These are phyloP conservation scores for Drosophila simulans DNA, from an alignment of 1,140 invertebrate genomes.

Conservation along the genomic window DNA sequence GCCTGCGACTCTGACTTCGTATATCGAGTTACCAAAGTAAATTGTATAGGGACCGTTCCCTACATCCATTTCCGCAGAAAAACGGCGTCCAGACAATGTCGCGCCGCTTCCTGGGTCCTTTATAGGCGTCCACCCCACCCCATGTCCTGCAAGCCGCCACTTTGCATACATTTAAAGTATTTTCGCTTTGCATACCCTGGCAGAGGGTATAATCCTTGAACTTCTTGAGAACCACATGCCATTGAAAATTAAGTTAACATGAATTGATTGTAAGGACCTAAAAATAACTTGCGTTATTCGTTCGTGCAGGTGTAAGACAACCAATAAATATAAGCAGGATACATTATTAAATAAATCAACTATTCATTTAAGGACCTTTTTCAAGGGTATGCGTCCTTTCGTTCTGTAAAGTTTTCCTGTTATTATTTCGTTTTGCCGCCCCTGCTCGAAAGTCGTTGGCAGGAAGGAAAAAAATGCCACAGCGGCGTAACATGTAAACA, in stretches of 20 bases:
- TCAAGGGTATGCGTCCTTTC: conserved; percentile 13
- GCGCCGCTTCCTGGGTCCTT: conserved; percentile 24
- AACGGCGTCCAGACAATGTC: conserved; percentile 76
- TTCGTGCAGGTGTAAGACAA: no score
- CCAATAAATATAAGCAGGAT: no score
- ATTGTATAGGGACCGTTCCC: conserved; percentile 63
- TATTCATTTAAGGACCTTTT: background rate
- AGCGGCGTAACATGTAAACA: conserved; percentile 74
- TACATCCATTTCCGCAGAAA: conserved; percentile 73
- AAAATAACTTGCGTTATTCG: no score
- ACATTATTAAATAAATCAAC: no score
- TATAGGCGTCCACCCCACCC: background rate
- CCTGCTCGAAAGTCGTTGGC: conserved; percentile 28
- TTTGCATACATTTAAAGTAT: conserved; percentile 63
- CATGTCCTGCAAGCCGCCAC: background rate
- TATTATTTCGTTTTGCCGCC: conserved; percentile 45
- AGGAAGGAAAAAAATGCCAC: conserved; percentile 18
- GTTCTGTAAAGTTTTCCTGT: conserved; percentile 3
- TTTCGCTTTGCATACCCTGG: conserved; percentile 40
- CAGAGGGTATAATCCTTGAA: conserved; percentile 2
- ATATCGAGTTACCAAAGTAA: conserved; percentile 72
- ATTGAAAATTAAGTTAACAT: no score
- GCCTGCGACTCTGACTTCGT: conserved; percentile 51
- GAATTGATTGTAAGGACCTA: no score
- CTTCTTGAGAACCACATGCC: background rate